Evolutionary conservation across 2,888 invertebrate genomes (phyloP).

Genomic region (Drosophila picticornis): DNA sequence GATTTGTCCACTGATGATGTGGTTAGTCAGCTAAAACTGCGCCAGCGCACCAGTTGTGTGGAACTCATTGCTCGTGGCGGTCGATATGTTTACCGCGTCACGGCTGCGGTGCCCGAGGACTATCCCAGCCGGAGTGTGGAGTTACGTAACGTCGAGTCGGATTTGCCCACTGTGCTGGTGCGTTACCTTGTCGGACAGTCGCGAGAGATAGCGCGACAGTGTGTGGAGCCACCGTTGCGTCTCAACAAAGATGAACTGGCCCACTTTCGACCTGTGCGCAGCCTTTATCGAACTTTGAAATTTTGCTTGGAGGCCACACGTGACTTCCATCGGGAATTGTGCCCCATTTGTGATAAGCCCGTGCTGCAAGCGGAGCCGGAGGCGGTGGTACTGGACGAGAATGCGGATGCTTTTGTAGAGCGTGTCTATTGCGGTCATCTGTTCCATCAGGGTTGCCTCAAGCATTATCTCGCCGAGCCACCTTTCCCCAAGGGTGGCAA

Average conservation of each 20-base stretch:
- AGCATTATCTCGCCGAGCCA: slow-evolving; percentile 89
- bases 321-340: slow-evolving; percentile 87
- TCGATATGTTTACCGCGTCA: slow-evolving; percentile 88
- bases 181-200: slow-evolving; percentile 89
- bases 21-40: slow-evolving; percentile 88
- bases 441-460: slow-evolving; percentile 89
- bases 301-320: slow-evolving; percentile 89
- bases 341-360: slow-evolving; percentile 88
- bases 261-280: slow-evolving; percentile 88
- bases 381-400: slow-evolving; percentile 87
- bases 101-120: slow-evolving; percentile 87
- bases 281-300: slow-evolving; percentile 87
- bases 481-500: slow-evolving; percentile 91
- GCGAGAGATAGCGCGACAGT: slow-evolving; percentile 89
- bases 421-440: slow-evolving; percentile 91
- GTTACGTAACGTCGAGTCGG: slow-evolving; percentile 87
- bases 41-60: slow-evolving; percentile 88
- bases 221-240: slow-evolving; percentile 89
- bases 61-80: slow-evolving; percentile 87
- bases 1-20: slow-evolving; percentile 50
- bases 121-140: slow-evolving; percentile 87
- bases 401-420: slow-evolving; percentile 88
- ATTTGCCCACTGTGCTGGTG: slow-evolving; percentile 88
- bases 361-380: slow-evolving; percentile 88
- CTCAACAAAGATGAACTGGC: slow-evolving; percentile 85